Base-by-base conservation (phyloP, 2,888 invertebrate genomes). In the Epicampocera succincta region DNA sequence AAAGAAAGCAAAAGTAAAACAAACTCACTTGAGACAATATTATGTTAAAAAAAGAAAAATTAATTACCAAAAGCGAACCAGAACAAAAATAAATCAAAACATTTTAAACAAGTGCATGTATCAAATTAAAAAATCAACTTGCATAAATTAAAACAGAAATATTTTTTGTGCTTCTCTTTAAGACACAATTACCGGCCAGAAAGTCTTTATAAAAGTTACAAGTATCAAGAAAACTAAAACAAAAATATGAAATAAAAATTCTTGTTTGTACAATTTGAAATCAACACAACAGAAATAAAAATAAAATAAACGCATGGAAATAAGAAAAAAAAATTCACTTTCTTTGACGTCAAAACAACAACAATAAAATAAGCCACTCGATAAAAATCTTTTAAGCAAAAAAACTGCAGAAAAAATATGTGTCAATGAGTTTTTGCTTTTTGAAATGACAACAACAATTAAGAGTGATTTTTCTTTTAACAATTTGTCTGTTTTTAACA, bases 221-320 rank as follows among this genome's bases (percentile, higher is more conserved):
- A n/a, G n/a, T n/a, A 25, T 25, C 21, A 46, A 65, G 25, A 21
- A 74, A 15, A 65, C 0, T 13, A 42, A 52, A 52, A 42, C 15
- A 63, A 46, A 46, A 54, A 19, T 21, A 17, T n/a, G 50, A 25
- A 60, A 52, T 25, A 19, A 46, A 74, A 66, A 9, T 5, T 33
- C 8, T 66, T 56, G 29, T 15, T 58, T 33, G 21, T 29, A 25
- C 25, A 33, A 19, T 15, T 71, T 71, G 48, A 40, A 40, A 11
- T n/a, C 15, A 33, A 33, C 3, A 6, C 1, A 33, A 33, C 1
- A 33, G 33, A 33, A 33, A 29, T 50, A 46, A 29, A 33, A 72
- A 72, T 29, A 40, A 74, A 74, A 56, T 65, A 50, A 75, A 66
- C 29, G 42, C 42, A 75, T 75, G 66, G 48, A 75, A 66, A 65